Percentiles rank a stretch among this genome's conserved stretches.
These are phyloP conservation scores for Epizoanthus illoricatus DNA, from an alignment of 92 coral and sea anemone genomes.

Conservation along the genomic window DNA sequence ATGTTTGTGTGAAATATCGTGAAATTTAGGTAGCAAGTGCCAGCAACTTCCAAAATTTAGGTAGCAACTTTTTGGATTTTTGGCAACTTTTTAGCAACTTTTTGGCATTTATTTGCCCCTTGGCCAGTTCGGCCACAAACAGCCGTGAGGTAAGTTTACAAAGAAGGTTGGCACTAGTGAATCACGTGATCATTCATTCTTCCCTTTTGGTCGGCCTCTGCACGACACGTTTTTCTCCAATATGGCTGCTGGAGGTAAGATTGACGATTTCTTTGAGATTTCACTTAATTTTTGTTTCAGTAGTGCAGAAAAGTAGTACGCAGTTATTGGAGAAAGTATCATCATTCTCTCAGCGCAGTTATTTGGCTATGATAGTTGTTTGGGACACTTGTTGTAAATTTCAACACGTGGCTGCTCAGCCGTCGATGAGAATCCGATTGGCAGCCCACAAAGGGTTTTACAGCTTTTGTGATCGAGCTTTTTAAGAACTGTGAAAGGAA, in stretches of 20 bases:
- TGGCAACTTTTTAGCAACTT: no score
- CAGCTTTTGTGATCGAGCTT: neutral
- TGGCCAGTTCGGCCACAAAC: no score
- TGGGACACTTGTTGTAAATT: neutral
- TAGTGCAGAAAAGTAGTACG: neutral
- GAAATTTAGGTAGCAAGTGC: no score
- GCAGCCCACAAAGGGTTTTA: conserved; percentile 11
- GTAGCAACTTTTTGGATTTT: no score
- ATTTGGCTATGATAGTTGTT: neutral
- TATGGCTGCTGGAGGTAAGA: conserved; percentile 99
- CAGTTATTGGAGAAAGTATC: neutral
- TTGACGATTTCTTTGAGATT: conserved; percentile 8
- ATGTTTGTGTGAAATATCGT: no score
- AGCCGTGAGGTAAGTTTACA: no score
- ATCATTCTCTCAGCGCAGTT: neutral
- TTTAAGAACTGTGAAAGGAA: neutral
- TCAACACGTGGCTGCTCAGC: conserved; percentile 22
- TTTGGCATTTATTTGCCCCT: no score
- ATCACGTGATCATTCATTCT: conserved; percentile 67
- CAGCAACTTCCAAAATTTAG: no score
- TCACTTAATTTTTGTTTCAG: neutral
- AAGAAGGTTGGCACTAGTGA: conserved; percentile 1
- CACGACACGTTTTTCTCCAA: conserved; percentile 99
- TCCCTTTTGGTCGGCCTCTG: conserved; percentile 60
- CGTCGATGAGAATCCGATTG: neutral